Percentiles rank a stretch among this genome's conserved stretches.
These are phyloP conservation scores for Gryon sp. DNA, from an alignment of 1,140 invertebrate species.

Conservation along the genomic window DNA sequence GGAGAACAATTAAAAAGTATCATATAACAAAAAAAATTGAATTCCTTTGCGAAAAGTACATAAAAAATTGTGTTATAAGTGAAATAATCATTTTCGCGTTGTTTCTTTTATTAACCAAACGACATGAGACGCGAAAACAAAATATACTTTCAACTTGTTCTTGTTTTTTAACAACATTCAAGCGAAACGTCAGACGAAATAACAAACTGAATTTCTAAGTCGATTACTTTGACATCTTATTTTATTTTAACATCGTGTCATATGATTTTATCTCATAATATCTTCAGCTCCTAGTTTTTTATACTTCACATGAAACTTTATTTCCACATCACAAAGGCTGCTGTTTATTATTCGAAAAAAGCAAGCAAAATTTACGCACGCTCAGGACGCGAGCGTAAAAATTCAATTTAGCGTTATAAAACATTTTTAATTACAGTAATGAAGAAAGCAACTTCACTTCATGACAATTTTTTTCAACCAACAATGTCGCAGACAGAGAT, in stretches of 20 bases:
- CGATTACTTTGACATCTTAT: background rate
- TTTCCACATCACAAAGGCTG: conserved; percentile 6
- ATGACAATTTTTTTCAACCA: conserved; percentile 25
- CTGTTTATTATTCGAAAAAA: conserved; percentile 18
- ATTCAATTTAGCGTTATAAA: conserved; percentile 26
- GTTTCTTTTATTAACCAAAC: too few relatives aligned
- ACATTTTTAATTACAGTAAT: conserved; percentile 37
- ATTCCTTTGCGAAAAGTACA: too few relatives aligned
- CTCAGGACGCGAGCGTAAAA: conserved; percentile 13
- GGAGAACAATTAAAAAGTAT: too few relatives aligned
- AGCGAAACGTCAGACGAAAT: too few relatives aligned
- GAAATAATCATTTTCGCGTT: too few relatives aligned
- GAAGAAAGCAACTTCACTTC: conserved; percentile 10
- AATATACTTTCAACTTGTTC: too few relatives aligned
- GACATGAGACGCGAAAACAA: too few relatives aligned
- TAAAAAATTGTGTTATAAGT: too few relatives aligned
- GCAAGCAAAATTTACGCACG: conserved; percentile 2
- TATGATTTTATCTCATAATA: background rate
- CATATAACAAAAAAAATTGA: too few relatives aligned
- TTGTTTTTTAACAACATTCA: too few relatives aligned
- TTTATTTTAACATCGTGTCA: too few relatives aligned
- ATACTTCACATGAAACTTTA: conserved; percentile 3
- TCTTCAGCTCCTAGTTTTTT: too few relatives aligned
- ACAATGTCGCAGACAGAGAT: background rate
- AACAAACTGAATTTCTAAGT: background rate